Percentiles rank a stretch among this genome's conserved stretches.
Evolutionary conservation across 2,888 invertebrate species (phyloP).

Genomic region (Diaphora mendica): DNA sequence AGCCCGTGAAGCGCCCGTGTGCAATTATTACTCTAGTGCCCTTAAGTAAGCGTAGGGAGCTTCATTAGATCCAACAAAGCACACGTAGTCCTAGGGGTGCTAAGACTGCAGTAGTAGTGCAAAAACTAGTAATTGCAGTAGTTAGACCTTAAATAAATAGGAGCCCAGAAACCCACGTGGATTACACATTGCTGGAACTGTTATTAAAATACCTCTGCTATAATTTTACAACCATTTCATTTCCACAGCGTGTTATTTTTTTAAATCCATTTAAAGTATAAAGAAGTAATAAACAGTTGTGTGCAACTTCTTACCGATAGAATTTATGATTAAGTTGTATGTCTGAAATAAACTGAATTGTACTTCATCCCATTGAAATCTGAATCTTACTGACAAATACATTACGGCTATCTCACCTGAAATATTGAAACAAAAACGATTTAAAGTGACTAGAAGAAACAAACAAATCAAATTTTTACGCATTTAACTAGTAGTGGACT

Average conservation of each 20-base stretch:
- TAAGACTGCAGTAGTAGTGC: background rate
- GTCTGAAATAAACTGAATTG: slow-evolving; percentile 78
- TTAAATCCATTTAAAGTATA: too few relatives aligned
- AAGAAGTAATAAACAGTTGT: too few relatives aligned
- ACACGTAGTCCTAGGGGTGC: background rate
- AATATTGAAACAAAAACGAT: slow-evolving; percentile 37
- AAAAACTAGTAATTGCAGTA: background rate
- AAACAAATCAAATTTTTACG: too few relatives aligned
- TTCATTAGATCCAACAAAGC: background rate
- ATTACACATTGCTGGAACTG: too few relatives aligned
- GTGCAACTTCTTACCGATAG: slow-evolving; percentile 62
- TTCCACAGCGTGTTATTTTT: background rate
- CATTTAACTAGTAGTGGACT: too few relatives aligned
- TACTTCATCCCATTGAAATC: slow-evolving; percentile 81
- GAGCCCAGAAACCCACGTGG: too few relatives aligned
- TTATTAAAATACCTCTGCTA: background rate
- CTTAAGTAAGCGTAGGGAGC: too few relatives aligned
- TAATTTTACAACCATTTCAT: background rate
- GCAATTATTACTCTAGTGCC: too few relatives aligned
- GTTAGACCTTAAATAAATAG: background rate
- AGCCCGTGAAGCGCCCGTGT: too few relatives aligned
- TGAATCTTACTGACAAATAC: slow-evolving; percentile 76
- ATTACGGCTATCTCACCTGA: slow-evolving; percentile 77
- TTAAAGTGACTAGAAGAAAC: too few relatives aligned
- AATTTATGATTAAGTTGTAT: slow-evolving; percentile 77